These are phyloP conservation scores for Calephelis nemesis DNA, from an alignment of 1,140 invertebrate genomes.

Conservation along the genomic window DNA sequence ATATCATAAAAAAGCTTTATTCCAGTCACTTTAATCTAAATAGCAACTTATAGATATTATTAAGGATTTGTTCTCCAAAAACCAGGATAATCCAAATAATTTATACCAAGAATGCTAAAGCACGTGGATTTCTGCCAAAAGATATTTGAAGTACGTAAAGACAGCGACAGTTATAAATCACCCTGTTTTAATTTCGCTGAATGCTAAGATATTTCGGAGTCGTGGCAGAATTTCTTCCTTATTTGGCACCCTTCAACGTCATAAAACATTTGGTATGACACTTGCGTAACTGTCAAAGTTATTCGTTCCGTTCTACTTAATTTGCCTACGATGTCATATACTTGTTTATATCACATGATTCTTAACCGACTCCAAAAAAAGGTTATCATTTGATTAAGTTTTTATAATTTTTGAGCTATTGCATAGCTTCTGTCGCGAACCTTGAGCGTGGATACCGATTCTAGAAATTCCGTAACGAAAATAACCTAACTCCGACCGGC, in stretches of 20 bases:
- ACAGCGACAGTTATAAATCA: constrained; percentile 45
- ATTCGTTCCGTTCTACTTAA: constrained; percentile 12
- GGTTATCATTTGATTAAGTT: too few relatives aligned
- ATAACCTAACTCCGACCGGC: too few relatives aligned
- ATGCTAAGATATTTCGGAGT: constrained; percentile 47
- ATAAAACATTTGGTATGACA: constrained; percentile 52
- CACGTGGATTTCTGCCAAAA: constrained; percentile 19
- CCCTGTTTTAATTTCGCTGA: constrained; percentile 54
- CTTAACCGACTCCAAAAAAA: too few relatives aligned
- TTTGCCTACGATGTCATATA: not conserved
- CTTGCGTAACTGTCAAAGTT: constrained; percentile 15
- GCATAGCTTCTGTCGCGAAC: too few relatives aligned
- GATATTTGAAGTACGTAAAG: constrained; percentile 1
- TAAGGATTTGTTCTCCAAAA: not conserved
- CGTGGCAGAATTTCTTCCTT: constrained; percentile 48
- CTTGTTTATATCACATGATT: too few relatives aligned
- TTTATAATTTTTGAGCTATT: too few relatives aligned
- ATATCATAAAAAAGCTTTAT: too few relatives aligned
- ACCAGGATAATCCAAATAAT: not conserved
- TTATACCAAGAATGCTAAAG: constrained; percentile 9
- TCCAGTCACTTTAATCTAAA: too few relatives aligned
- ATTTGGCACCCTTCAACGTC: constrained; percentile 44
- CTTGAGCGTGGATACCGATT: too few relatives aligned
- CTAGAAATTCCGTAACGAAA: too few relatives aligned
- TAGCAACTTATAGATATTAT: too few relatives aligned